These are phyloP conservation scores for Bombus terrestris DNA, from an alignment of 1,140 invertebrate genomes.

Conservation along the genomic window DNA sequence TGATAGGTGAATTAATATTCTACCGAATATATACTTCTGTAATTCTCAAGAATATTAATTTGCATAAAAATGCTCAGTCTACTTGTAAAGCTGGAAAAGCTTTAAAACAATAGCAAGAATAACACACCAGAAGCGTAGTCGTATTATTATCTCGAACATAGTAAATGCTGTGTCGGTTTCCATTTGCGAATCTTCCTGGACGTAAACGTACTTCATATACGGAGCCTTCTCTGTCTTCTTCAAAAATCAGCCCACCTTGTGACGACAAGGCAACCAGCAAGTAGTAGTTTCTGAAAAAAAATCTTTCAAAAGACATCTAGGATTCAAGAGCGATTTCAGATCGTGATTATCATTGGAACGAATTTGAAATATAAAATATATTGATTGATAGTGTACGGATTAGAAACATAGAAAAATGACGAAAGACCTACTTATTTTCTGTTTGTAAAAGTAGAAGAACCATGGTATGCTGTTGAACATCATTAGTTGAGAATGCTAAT, in stretches of 20 bases:
- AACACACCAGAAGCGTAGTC: constrained; percentile 85
- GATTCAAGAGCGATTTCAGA: background rate
- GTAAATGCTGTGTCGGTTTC: constrained; percentile 92
- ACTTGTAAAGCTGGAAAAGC: too few species aligned
- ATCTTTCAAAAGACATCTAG: constrained; percentile 55
- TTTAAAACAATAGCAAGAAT: background rate
- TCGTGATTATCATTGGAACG: background rate
- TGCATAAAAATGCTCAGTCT: too few species aligned
- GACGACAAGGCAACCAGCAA: constrained; percentile 90
- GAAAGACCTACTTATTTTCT: constrained; percentile 87
- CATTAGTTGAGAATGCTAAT: constrained; percentile 91
- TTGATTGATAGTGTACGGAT: background rate
- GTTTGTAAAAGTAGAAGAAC: constrained; percentile 91
- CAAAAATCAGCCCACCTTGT: constrained; percentile 91
- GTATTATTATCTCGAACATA: constrained; percentile 89
- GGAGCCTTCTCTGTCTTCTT: constrained; percentile 91
- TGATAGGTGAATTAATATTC: background rate
- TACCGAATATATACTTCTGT: too few species aligned
- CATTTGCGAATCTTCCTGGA: constrained; percentile 91
- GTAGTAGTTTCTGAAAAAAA: constrained; percentile 88
- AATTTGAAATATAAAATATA: background rate
- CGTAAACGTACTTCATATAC: constrained; percentile 88
- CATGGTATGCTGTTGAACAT: constrained; percentile 89
- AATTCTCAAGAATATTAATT: too few species aligned
- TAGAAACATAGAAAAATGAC: constrained; percentile 57